Percentiles rank a stretch among this genome's conserved stretches.
These are phyloP conservation scores for Indri indri DNA, from an alignment of 2,113 vertebrate genomes.

Conservation along the genomic window DNA sequence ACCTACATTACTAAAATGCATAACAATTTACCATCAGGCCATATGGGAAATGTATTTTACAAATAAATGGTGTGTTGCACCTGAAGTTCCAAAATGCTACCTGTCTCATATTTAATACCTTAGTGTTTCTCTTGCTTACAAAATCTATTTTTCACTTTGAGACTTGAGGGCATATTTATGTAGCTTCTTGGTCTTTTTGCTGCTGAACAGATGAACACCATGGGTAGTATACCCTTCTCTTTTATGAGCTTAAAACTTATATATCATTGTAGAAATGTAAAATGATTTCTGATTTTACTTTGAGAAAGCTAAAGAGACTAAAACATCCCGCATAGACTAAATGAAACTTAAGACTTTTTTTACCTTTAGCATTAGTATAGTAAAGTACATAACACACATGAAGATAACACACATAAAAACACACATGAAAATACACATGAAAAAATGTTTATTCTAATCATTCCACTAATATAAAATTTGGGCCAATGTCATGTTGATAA, in stretches of 20 bases:
- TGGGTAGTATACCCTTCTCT: not conserved
- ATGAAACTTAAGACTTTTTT: not conserved
- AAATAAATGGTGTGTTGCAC: not conserved
- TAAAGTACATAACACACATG: not conserved
- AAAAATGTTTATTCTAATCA: not conserved
- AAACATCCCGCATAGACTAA: not conserved
- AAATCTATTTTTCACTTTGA: conserved; percentile 7
- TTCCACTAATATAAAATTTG: not conserved
- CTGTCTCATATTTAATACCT: not conserved
- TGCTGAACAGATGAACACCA: not conserved
- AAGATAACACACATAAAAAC: not conserved
- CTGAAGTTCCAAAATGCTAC: not conserved
- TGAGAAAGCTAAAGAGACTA: not conserved
- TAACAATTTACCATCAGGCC: not conserved
- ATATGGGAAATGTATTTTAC: not conserved
- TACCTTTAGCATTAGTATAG: not conserved
- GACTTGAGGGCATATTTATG: not conserved
- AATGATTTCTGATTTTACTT: not conserved
- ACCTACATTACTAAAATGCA: not conserved
- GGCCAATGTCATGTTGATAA: not conserved
- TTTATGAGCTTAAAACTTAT: not conserved
- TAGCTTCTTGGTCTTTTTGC: conserved; percentile 8
- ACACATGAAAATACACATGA: not conserved
- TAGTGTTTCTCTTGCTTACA: not conserved
- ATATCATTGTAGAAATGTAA: not conserved